Evolutionary conservation across 1,140 invertebrate species (phyloP), one percentile per base, ranked within the genome.

Genomic region (Zaprionus tsacasi): DNA sequence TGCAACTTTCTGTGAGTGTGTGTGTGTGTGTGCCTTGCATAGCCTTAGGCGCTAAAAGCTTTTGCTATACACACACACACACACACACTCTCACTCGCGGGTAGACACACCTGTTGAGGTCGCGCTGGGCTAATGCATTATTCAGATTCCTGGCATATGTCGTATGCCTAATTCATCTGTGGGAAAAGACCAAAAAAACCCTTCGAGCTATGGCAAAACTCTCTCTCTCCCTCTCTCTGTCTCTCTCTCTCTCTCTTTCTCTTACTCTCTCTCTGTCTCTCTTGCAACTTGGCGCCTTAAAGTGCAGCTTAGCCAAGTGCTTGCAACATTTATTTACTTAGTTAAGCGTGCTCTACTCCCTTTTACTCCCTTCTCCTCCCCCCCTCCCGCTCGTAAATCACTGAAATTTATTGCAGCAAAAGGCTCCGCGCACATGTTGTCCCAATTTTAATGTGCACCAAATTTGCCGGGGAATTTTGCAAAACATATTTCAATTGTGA

Each of bases 291-390:
- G 33, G 12, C 25, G n/a, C 45, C 35, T 87, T 87, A 87, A 87
- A 87, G 79, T 73, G 82, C 82, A 77, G 68, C 82, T 82, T 76
- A 79, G 82, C n/a, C 36, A 48, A 11, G 36, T 30, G 27, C 71
- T 82, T 80, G 67, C 73, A 82, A 78, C 80, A 88, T 87, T 88
- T 88, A 88, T 82, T 88, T 69, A 82, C 79, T 86, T 82, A 79
- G 76, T 87, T 82, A 79, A 79, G 82, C 79, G 79, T 76, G 56
- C 54, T 60, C 55, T 58, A 33, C 15, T 17, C 45, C 33, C 52
- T 52, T 64, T 30, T 55, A 38, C 50, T 43, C 12, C 35, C 15
- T 36, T 35, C 27, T 57, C 50, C 38, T 13, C n/a, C 66, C 10
- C 33, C 8, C 15, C 2, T 48, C 33, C 55, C 71, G 58, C 65